A percentile compares a stretch with the other conserved stretches of the same genome.
These are phyloP conservation scores for Patella ulyssiponensis DNA, from an alignment of 2,888 invertebrate species.

Conservation along the genomic window DNA sequence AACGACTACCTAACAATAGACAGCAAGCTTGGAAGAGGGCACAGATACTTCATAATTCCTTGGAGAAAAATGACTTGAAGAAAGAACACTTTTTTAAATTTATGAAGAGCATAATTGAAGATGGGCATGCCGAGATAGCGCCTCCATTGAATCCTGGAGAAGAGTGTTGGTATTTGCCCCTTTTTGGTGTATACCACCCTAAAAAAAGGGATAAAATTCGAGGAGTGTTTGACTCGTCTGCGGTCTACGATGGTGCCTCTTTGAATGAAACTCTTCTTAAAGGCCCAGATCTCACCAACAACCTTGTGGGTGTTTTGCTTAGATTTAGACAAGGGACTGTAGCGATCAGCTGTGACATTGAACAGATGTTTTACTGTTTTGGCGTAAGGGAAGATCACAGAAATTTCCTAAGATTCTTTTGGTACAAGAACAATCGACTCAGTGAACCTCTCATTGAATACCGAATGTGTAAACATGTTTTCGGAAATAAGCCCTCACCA, in stretches of 20 bases:
- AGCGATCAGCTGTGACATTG: conserved; percentile 36
- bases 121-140: conserved; percentile 38
- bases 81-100: conserved; percentile 24
- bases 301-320: conserved; percentile 36
- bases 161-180: conserved; percentile 37
- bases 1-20: too few relatives aligned
- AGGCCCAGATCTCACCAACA: conserved; percentile 41
- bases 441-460: conserved; percentile 35
- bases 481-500: conserved; percentile 45
- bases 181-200: conserved; percentile 37
- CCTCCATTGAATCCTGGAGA: conserved; percentile 14
- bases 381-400: conserved; percentile 33
- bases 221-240: conserved; percentile 38
- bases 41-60: too few relatives aligned
- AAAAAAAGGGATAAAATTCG: conserved; percentile 34
- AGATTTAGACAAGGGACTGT: conserved; percentile 33
- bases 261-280: conserved; percentile 31
- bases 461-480: conserved; percentile 44
- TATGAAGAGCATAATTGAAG: conserved; percentile 30
- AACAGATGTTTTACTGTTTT: conserved; percentile 44
- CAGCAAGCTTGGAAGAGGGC: too few relatives aligned
- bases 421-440: conserved; percentile 40
- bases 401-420: conserved; percentile 40
- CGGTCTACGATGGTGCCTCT: conserved; percentile 26
- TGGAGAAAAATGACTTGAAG: neutral